Percentiles rank a stretch among this genome's conserved stretches.
Evolutionary conservation across 2,888 invertebrate species (phyloP).

Genomic region (Cerastis leucographa): DNA sequence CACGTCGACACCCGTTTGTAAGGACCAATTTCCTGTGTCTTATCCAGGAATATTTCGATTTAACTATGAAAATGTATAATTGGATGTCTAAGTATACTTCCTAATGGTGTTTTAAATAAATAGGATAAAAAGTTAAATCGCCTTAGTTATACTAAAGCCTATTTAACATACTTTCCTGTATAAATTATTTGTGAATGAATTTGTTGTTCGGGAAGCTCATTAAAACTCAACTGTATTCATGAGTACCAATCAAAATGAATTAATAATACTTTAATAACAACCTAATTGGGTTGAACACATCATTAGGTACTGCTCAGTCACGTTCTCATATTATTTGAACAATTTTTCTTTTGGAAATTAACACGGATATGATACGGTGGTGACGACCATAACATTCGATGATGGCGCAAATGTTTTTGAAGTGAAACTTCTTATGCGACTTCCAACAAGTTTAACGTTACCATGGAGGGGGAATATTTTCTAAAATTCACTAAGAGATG

Average conservation of each 20-base stretch:
- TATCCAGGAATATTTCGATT: slow-evolving; percentile 23
- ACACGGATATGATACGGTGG: neutral
- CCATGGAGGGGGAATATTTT: too few relatives aligned
- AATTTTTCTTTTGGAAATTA: neutral
- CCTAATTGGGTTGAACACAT: slow-evolving; percentile 6
- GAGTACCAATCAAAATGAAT: slow-evolving; percentile 5
- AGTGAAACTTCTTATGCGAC: too few relatives aligned
- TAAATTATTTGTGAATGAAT: slow-evolving; percentile 19
- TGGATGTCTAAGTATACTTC: neutral
- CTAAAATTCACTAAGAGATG: too few relatives aligned
- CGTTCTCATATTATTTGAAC: neutral
- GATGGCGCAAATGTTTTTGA: too few relatives aligned
- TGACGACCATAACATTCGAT: too few relatives aligned
- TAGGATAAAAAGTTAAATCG: neutral
- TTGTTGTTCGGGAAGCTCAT: slow-evolving; percentile 14
- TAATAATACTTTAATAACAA: slow-evolving; percentile 14
- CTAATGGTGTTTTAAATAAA: neutral
- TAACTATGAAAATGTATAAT: slow-evolving; percentile 35
- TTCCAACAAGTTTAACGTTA: too few relatives aligned
- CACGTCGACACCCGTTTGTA: slow-evolving; percentile 53
- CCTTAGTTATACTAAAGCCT: neutral
- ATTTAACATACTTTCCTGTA: slow-evolving; percentile 6
- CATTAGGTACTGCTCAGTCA: neutral
- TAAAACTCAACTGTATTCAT: slow-evolving; percentile 34
- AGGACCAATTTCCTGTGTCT: slow-evolving; percentile 62